Evolutionary conservation across 2,888 invertebrate species (phyloP).

Genomic region (Palloptera scutellata): DNA sequence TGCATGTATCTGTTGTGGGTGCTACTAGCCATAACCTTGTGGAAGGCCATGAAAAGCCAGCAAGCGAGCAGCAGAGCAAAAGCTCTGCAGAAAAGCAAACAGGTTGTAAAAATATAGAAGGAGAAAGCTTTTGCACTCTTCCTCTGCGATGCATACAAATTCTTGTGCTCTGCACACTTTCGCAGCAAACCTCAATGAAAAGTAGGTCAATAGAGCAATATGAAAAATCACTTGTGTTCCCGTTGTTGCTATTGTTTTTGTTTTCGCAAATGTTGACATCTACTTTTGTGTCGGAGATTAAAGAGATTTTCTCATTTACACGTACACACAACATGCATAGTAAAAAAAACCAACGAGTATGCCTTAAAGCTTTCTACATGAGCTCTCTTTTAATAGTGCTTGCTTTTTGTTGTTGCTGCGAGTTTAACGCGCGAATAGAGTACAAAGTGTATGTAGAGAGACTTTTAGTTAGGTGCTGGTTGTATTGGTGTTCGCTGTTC

Average conservation of each 20-base stretch:
- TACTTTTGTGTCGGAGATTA: not conserved
- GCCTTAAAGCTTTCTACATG: too few species aligned
- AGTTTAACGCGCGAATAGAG: not conserved
- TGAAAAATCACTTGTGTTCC: slow-evolving; percentile 3
- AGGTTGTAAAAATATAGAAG: slow-evolving; percentile 32
- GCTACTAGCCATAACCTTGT: slow-evolving; percentile 29
- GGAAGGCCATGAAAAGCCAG: slow-evolving; percentile 32
- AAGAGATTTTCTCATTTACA: too few species aligned
- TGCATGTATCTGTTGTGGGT: not conserved
- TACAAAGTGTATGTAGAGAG: not conserved
- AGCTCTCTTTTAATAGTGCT: too few species aligned
- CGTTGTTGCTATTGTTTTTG: too few species aligned
- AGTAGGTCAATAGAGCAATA: slow-evolving; percentile 30
- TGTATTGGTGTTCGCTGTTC: too few species aligned
- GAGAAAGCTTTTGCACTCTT: slow-evolving; percentile 21
- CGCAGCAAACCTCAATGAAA: slow-evolving; percentile 12
- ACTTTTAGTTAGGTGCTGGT: too few species aligned
- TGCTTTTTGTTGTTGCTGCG: not conserved
- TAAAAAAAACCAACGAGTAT: too few species aligned
- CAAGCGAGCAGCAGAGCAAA: not conserved
- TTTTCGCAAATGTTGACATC: slow-evolving; percentile 17
- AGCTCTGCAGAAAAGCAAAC: slow-evolving; percentile 27
- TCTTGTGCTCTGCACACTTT: not conserved
- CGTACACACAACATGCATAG: too few species aligned
- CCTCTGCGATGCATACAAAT: not conserved